These are phyloP conservation scores for Catharus minimus DNA, from an alignment of 2,113 vertebrate genomes.

Conservation along the genomic window DNA sequence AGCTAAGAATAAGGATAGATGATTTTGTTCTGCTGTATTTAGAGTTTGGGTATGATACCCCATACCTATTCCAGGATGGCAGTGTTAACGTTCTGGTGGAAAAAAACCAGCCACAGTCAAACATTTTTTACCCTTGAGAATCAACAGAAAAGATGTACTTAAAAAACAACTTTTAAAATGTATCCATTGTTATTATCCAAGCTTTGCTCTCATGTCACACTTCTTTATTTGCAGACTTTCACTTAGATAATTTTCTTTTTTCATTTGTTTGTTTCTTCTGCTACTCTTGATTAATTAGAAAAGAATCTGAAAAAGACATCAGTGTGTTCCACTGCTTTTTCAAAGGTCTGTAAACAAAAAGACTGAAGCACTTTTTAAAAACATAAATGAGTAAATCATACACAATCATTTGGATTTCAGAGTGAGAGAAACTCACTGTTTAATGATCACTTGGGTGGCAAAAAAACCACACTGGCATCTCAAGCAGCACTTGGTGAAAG, in stretches of 20 bases:
- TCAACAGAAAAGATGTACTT: not conserved
- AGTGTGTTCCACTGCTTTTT: not conserved
- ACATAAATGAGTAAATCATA: not conserved
- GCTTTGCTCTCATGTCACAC: not conserved
- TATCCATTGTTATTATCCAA: not conserved
- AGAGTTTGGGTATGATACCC: not conserved
- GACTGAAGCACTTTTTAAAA: not conserved
- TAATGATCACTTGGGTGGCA: not conserved
- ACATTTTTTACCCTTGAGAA: not conserved
- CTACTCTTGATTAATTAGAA: not conserved
- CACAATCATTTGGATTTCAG: not conserved
- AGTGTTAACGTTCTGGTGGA: not conserved
- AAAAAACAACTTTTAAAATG: not conserved
- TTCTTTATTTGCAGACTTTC: not conserved
- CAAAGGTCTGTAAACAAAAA: not conserved
- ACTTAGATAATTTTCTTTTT: not conserved
- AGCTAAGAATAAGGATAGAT: not conserved
- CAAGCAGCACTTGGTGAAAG: not conserved
- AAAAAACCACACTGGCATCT: not conserved
- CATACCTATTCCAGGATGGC: not conserved
- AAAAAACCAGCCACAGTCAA: fast-evolving
- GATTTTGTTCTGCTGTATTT: not conserved
- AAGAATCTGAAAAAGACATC: not conserved
- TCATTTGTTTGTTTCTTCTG: not conserved
- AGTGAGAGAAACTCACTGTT: not conserved